Base-by-base conservation (phyloP, 2,888 invertebrate genomes). In the Leucoma salicis region DNA sequence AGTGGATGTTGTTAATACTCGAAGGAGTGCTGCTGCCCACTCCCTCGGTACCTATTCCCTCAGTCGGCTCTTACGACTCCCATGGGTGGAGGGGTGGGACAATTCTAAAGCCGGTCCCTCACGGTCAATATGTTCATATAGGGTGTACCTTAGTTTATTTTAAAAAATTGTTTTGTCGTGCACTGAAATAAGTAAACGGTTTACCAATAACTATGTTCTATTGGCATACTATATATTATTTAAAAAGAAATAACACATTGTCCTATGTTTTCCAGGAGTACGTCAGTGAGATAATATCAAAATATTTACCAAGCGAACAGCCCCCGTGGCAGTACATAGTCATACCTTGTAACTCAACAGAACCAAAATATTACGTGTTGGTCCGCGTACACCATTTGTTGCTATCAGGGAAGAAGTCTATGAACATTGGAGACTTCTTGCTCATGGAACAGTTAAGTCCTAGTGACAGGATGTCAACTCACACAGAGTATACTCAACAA, bases 271-370 rank as follows among this genome's bases (percentile, higher is more conserved):
- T 84, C 37, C 80, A 94, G 94, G 95, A 95, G 21, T 95, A 93
- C 67, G 92, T 95, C 34, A 95, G 95, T 64, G 95, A 95, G 40
- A 91, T 94, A 44, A 92, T 95, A 15, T 93, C 94, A 2, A 95
- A 95, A 81, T 95, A 94, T 70, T 91, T 96, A 40, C 93, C 95
- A 4, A 82, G 86, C 1, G 92, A 93, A 39, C 88, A 92, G 42
- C 93, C 96, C 0, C 95, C 95, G 10, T 96, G 96, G 96, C 96
- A 96, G 70, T 92, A 95, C 39, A 92, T 93, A 27, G 90, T 95
- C 1, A 94, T 96, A 60, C 94, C 94, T 0, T 85, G 85, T 52
- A 63, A 76, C 3, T 75, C 83, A 0, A 55, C 75, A 2, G 91
- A 92, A 37, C 91, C 92, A 25, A 89, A 88, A 55, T 95, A 93